phyloP scores from a whole-genome alignment of 2,113 vertebrate species.

The human (Homo sapiens) region GRCh38 chr2:67520501-67521000 shows the following conservation, averaged over 20 bases:
- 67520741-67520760: background rate
- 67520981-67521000: slow-evolving; percentile 38
- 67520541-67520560: background rate
- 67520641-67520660: background rate
- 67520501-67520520: background rate
- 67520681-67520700: background rate
- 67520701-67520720: background rate
- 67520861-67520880: background rate
- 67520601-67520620: background rate
- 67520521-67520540: background rate
- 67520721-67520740: background rate
- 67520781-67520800: background rate
- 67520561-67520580: background rate
- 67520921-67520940: background rate
- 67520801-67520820: background rate
- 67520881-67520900: background rate
- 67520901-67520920: background rate
- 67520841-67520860: background rate
- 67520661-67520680: background rate
- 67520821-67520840: background rate
- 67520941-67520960: background rate
- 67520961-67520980: slow-evolving; percentile 34
- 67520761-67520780: background rate
- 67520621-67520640: background rate
- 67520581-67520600: background rate